phyloP scores from a whole-genome alignment of 2,888 invertebrate genomes.

The Clitarchus hookeri region DNA sequence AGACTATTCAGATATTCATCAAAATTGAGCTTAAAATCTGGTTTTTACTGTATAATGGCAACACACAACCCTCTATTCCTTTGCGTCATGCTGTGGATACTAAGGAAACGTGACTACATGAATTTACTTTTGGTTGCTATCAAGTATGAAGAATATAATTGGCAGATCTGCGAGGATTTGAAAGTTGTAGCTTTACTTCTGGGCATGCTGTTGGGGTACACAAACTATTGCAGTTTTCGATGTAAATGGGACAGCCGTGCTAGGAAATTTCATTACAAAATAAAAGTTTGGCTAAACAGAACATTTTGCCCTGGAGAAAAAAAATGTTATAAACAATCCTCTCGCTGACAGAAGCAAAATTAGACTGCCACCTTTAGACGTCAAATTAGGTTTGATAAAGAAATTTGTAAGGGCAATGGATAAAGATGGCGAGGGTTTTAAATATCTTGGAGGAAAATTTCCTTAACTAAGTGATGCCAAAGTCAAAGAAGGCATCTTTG shows the following conservation, averaged over 20 bases:
- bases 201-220: constrained; percentile 26
- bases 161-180: constrained; percentile 17
- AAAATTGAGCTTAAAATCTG: constrained; percentile 10
- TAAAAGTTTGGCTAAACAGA: background rate
- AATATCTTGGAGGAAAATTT: constrained; percentile 22
- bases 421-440: background rate
- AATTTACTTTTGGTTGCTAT: constrained; percentile 16
- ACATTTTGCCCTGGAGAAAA: background rate
- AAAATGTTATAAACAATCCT: background rate
- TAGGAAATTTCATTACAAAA: constrained; percentile 5
- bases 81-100: background rate
- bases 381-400: constrained; percentile 21
- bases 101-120: constrained; percentile 4
- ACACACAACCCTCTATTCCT: constrained; percentile 6
- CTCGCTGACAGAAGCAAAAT: background rate
- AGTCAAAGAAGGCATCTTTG: background rate
- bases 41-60: constrained; percentile 22
- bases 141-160: background rate
- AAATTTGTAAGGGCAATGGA: constrained; percentile 25
- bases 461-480: constrained; percentile 10
- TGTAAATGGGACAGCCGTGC: constrained; percentile 11
- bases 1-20: background rate
- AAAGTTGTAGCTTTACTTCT: constrained; percentile 23
- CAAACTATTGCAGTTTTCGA: constrained; percentile 21
- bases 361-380: constrained; percentile 18